Base-by-base conservation (phyloP, 2,113 vertebrate species). In the Planiliza haematocheilus region DNA sequence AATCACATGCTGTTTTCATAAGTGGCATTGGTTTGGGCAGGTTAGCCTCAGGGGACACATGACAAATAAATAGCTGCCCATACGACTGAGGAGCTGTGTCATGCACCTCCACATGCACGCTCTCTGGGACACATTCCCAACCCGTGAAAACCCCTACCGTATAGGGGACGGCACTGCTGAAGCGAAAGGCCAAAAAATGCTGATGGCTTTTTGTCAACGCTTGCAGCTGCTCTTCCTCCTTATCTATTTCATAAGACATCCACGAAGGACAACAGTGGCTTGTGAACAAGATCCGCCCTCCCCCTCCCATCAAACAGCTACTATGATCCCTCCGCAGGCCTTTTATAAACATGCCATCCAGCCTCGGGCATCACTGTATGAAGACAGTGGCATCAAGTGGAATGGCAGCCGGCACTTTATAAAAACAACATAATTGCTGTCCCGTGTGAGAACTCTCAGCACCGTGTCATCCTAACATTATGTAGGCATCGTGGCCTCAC, bases 401-500 rank as follows among this genome's bases (percentile, higher is more conserved):
- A 82, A 67, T 45, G 69, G 73, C 63, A 80, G 58, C 42, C 10
- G 0, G 52, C 50, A 53, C 57, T 64, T n/a, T 68, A 48, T 57
- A 49, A 74, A 88, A 88, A 87, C 86, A 91, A 83, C 62, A 74
- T 86, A 85, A 89, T 87, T 87, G 79, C 45, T 13, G 8, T 86
- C 83, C 74, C 81, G n/a, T n/a, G 85, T 84, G 82, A 73, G 62
- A 83, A 79, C 74, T 59, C 68, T 20, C 69, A 58, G 43, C 24
- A 12, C 53, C 46, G 51, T 87, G 83, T 84, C 79, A 79, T 48
- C 30, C 10, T 58, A 16, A 66, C 58, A 38, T 80, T 38, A 53
- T 74, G 61, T 53, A 56, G 85, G 65, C 80, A 61, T 38, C 46
- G 1, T 20, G 79, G 74, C 77, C 71, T 73, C 64, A 56, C 89